Conservation (phyloP, 2,113 vertebrate genomes). For the Eclectus roratus region DNA sequence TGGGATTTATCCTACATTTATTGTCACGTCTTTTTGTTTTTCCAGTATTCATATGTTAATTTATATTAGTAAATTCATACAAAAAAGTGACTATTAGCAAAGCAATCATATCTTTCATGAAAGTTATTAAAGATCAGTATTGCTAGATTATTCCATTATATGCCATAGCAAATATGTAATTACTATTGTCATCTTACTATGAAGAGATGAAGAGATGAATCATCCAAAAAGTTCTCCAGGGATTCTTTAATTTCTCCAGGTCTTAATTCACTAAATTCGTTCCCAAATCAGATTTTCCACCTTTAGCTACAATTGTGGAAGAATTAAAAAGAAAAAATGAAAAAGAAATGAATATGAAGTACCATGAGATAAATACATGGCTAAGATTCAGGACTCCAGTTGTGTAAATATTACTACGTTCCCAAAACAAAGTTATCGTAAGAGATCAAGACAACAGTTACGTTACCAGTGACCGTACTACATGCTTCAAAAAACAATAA, state of each 20-base stretch:
- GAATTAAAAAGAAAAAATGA: background rate
- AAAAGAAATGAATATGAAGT: background rate
- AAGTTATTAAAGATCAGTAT: background rate
- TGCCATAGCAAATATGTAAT: background rate
- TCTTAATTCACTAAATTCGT: conserved; percentile 56
- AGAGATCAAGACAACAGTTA: background rate
- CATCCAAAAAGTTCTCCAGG: conserved; percentile 70
- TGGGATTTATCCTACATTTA: background rate
- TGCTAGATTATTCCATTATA: background rate
- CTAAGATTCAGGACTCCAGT: background rate
- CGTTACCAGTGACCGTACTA: background rate
- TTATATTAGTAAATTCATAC: background rate
- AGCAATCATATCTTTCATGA: background rate
- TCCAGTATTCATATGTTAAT: background rate
- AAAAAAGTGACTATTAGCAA: background rate
- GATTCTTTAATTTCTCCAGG: conserved; percentile 71
- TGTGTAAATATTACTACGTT: background rate
- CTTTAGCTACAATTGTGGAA: conserved; percentile 68
- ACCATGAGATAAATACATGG: background rate
- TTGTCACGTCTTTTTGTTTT: background rate
- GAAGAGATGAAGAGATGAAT: conserved; percentile 53
- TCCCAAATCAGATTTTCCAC: conserved; percentile 77
- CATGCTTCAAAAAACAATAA: background rate
- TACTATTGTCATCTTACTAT: conserved; percentile 63
- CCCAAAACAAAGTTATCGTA: background rate